Evolutionary conservation across 2,888 invertebrate genomes (phyloP), one percentile per base, ranked within the genome.

Genomic region (Heliconius erato): DNA sequence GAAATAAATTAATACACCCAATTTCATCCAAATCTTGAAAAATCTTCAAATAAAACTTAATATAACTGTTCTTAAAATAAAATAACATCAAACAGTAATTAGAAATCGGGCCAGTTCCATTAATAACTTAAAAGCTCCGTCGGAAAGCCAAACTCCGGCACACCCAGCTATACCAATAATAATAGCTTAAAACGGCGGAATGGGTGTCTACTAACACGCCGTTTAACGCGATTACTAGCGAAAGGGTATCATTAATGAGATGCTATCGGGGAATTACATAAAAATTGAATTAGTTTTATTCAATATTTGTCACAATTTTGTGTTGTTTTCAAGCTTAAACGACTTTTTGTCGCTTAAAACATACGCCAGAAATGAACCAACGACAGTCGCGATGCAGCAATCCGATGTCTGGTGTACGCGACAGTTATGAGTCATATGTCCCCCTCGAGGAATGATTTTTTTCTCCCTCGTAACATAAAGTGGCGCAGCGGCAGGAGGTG

Each of bases 241-340:
- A 80, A 67, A 80, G 80, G 67, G 67, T 49, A 74, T 74, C 44
- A 63, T 80, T 74, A 74, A 74, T 79, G 69, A 79, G 74, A 74
- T 54, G 67, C 12, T 67, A 54, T 74, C 67, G 74, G 74, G 0
- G 16, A 19, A 54, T 23, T 54, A 71, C 67, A 80, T 67, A 80
- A 76, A 80, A 80, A 63, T 69, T 19, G 19, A 80, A 80, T 69
- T 40, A 68, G 35, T 76, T 28, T 59, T 76, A 26, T 40, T 59
- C 11, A 59, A 35, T 68, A 28, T 59, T 76, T 59, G 28, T 74
- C 68, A 54, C 71, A 40, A 40, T 35, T 44, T 26, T 40, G 7
- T 72, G 7, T 19, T 28, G 26, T 16, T 26, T 49, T 49, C 1
- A 49, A 14, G 26, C 7, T 26, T 26, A 71, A 6, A 12, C 4